Percentiles rank a stretch among this genome's conserved stretches.
Conservation (phyloP, 2,888 invertebrate genomes). For the Resseliella maxima region DNA sequence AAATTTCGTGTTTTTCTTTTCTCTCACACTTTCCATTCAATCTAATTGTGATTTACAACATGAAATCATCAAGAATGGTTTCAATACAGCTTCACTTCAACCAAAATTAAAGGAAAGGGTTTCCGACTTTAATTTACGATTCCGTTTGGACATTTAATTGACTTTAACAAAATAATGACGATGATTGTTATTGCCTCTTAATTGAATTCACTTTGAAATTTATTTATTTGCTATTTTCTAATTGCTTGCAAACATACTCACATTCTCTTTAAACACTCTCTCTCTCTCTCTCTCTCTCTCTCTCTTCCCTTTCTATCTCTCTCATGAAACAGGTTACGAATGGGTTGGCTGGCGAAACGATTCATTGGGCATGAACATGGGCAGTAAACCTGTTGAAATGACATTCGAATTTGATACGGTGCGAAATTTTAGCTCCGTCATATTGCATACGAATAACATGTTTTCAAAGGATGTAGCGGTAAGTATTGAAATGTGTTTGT, state of each 20-base stretch:
- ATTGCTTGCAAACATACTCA: constrained; percentile 38
- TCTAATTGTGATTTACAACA: constrained; percentile 33
- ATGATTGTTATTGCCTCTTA: constrained; percentile 33
- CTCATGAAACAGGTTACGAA: constrained; percentile 74
- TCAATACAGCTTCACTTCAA: not conserved
- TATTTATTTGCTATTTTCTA: constrained; percentile 51
- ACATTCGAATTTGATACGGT: constrained; percentile 82
- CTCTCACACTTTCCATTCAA: not conserved
- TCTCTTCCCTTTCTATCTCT: not conserved
- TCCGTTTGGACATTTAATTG: constrained; percentile 31
- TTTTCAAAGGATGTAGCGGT: constrained; percentile 82
- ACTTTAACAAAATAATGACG: constrained; percentile 35
- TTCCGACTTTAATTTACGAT: constrained; percentile 32
- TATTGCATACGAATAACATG: constrained; percentile 81
- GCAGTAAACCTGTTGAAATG: constrained; percentile 77
- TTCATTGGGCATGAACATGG: constrained; percentile 71
- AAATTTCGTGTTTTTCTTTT: not conserved
- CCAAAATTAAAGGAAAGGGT: not conserved
- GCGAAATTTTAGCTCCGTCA: constrained; percentile 80
- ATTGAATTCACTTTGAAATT: constrained; percentile 42
- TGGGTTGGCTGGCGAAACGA: constrained; percentile 88
- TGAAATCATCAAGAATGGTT: not conserved
- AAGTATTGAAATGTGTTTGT: constrained; percentile 60
- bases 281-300: not conserved
- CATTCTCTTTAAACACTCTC: not conserved